These are phyloP conservation scores for Byasa hedistus DNA, from an alignment of 2,888 invertebrate species.

Conservation along the genomic window DNA sequence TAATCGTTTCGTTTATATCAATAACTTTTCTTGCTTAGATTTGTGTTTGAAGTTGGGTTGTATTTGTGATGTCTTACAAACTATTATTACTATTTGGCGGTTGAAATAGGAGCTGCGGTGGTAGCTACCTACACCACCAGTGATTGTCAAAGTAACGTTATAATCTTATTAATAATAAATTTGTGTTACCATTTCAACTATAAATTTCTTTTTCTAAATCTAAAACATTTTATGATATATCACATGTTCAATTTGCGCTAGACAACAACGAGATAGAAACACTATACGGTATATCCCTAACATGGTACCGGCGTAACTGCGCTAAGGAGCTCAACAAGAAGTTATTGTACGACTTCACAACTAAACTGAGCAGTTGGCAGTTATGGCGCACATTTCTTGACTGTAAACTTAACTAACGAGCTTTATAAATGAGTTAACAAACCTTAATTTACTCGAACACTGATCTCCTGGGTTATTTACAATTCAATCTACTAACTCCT, in stretches of 20 bases:
- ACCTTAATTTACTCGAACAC: conserved; percentile 8
- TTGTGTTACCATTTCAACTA: background rate
- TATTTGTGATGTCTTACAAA: too few relatives aligned
- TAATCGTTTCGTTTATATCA: background rate
- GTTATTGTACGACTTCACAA: conserved; percentile 27
- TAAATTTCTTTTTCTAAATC: background rate
- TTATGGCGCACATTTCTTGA: conserved; percentile 23
- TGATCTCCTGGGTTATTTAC: conserved; percentile 6
- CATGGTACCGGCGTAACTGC: conserved; percentile 11
- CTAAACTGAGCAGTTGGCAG: conserved; percentile 23
- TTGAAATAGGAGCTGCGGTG: too few relatives aligned
- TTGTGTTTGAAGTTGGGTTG: background rate
- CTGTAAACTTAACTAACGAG: conserved; percentile 19
- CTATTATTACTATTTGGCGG: too few relatives aligned
- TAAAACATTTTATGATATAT: background rate
- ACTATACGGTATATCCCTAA: conserved; percentile 14
- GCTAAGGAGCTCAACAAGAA: conserved; percentile 19
- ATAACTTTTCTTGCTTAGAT: background rate
- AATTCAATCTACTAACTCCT: background rate
- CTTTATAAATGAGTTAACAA: conserved; percentile 16
- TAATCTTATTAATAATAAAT: background rate
- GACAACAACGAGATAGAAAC: conserved; percentile 2
- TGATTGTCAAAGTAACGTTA: too few relatives aligned
- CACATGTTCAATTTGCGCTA: background rate
- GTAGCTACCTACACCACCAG: too few relatives aligned